phyloP scores from a whole-genome alignment of 2,113 vertebrate genomes.

The Grus americana region DNA sequence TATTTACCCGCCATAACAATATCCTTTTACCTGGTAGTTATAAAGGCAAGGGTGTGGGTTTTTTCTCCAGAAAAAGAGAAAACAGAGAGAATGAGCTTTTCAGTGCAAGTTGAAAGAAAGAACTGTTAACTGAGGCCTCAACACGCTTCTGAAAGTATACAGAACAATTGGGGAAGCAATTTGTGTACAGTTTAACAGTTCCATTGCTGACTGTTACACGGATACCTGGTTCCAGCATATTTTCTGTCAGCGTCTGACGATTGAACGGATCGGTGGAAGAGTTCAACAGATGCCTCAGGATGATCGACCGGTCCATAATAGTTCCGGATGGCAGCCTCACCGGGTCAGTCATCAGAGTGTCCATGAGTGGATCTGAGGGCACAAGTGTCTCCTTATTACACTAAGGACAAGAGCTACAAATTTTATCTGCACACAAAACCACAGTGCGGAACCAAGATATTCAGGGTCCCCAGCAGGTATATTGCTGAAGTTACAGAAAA shows the following conservation, averaged over 20 bases:
- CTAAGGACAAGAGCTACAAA: neutral
- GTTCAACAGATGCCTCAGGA: constrained; percentile 94
- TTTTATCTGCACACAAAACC: neutral
- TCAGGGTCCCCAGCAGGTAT: neutral
- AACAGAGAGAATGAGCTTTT: neutral
- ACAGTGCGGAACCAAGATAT: neutral
- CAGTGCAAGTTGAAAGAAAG: neutral
- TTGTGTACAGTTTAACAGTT: too few species aligned
- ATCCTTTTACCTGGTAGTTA: neutral
- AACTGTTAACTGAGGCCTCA: neutral
- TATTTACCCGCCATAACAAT: neutral
- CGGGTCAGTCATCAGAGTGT: constrained; percentile 96
- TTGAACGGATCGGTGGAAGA: constrained; percentile 98
- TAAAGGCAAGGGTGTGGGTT: accelerated
- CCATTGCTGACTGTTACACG: accelerated
- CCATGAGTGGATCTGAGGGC: constrained; percentile 92
- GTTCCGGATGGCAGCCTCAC: constrained; percentile 95
- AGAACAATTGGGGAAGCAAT: too few species aligned
- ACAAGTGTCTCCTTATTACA: neutral
- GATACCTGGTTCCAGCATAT: constrained; percentile 95
- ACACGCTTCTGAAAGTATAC: accelerated
- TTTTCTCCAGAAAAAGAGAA: neutral
- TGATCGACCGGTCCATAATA: constrained; percentile 96
- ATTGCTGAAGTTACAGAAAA: neutral
- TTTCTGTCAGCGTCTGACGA: constrained; percentile 93